A percentile compares a stretch with the other conserved stretches of the same genome.
Conservation (phyloP, 1,140 invertebrate species). For the Macrosteles quadrilineatus region DNA sequence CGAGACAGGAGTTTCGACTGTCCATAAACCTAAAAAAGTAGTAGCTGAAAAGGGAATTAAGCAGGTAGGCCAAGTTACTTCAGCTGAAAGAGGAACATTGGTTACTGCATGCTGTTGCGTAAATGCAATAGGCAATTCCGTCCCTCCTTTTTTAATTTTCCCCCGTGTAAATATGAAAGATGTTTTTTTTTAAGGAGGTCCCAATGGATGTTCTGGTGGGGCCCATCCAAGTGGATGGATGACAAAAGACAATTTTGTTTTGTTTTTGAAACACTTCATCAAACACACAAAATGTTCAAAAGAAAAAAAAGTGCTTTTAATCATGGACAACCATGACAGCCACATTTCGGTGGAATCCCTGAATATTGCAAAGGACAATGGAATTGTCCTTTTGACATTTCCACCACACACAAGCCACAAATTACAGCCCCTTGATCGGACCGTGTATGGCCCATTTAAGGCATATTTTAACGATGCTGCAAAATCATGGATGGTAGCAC, state of each 20-base stretch:
- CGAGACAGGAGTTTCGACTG: conserved; percentile 48
- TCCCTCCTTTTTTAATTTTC: conserved; percentile 51
- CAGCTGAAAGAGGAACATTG: conserved; percentile 44
- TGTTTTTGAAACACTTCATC: too few relatives aligned
- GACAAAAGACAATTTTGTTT: conserved; percentile 35
- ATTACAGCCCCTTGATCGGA: conserved; percentile 38
- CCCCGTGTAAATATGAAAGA: conserved; percentile 48
- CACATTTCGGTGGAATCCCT: conserved; percentile 39
- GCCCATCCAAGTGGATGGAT: conserved; percentile 51
- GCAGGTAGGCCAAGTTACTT: conserved; percentile 45
- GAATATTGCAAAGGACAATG: conserved; percentile 30
- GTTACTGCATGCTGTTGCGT: conserved; percentile 42
- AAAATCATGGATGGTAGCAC: conserved; percentile 21
- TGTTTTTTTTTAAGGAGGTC: conserved; percentile 52
- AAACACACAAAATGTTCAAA: too few relatives aligned
- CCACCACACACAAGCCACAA: conserved; percentile 38
- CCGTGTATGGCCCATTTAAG: conserved; percentile 39
- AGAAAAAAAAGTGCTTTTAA: too few relatives aligned
- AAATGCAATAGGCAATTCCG: conserved; percentile 44
- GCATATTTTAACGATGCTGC: conserved; percentile 15
- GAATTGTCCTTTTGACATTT: conserved; percentile 28
- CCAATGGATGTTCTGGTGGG: conserved; percentile 44
- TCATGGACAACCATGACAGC: conserved; percentile 33
- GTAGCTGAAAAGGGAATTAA: conserved; percentile 42
- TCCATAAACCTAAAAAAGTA: conserved; percentile 45